These are phyloP conservation scores for Hydrolagus colliei DNA, from an alignment of 2,797 vertebrate species.

Conservation along the genomic window DNA sequence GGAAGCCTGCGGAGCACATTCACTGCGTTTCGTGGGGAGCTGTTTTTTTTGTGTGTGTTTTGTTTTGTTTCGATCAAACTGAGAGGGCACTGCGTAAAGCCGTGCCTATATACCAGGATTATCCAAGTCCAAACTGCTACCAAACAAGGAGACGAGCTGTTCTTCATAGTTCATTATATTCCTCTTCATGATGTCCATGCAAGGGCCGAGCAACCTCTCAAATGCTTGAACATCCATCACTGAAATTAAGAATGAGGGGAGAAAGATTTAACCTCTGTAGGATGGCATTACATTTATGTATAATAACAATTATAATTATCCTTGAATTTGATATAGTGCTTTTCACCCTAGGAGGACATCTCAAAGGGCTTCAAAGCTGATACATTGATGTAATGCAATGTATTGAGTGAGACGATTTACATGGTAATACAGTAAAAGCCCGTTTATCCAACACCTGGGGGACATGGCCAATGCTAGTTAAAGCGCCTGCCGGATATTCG, in stretches of 20 bases:
- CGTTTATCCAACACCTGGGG: too few species aligned
- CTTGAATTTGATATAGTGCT: too few species aligned
- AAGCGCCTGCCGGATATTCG: too few species aligned
- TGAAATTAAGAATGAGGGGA: constrained; percentile 49
- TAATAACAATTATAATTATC: too few species aligned
- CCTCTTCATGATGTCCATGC: constrained; percentile 99
- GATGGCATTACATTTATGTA: too few species aligned
- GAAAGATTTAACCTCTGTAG: constrained; percentile 24
- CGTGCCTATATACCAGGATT: constrained; percentile 68
- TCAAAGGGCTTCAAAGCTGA: too few species aligned
- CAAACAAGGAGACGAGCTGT: constrained; percentile 95
- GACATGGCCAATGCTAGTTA: too few species aligned
- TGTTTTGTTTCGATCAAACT: constrained; percentile 54
- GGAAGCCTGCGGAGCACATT: constrained; percentile 13
- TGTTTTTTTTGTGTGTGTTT: constrained; percentile 30
- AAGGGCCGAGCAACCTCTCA: constrained; percentile 92
- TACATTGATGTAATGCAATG: too few species aligned
- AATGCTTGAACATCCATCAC: constrained; percentile 97
- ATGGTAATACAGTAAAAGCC: too few species aligned
- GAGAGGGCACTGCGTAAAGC: constrained; percentile 54
- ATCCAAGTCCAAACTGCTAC: constrained; percentile 93
- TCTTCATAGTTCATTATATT: constrained; percentile 96
- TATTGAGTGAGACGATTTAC: too few species aligned
- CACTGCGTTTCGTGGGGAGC: constrained; percentile 10
- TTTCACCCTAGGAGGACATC: too few species aligned